These are phyloP conservation scores for Scrobipalpa atriplicella DNA, from an alignment of 2,888 invertebrate species.

Conservation along the genomic window DNA sequence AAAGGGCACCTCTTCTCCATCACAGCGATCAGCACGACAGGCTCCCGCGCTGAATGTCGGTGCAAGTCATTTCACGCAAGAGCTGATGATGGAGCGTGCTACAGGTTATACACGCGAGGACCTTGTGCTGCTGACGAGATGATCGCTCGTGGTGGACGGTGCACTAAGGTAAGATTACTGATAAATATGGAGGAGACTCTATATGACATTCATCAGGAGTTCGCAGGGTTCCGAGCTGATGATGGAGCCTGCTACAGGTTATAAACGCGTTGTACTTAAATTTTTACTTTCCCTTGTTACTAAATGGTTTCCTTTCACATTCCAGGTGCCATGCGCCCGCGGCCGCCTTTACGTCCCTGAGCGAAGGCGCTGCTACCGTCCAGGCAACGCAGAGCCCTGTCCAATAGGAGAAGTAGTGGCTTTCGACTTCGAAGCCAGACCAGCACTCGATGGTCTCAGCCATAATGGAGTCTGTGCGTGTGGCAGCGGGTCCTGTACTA, in stretches of 20 bases:
- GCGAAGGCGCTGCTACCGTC: slow-evolving; percentile 88
- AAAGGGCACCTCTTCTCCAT: slow-evolving; percentile 87
- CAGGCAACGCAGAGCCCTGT: slow-evolving; percentile 91
- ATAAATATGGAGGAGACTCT: too few species aligned
- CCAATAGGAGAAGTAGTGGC: slow-evolving; percentile 87
- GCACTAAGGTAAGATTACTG: slow-evolving; percentile 53
- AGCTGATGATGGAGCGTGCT: slow-evolving; percentile 85
- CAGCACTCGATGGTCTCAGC: slow-evolving; percentile 90
- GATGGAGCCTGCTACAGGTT: too few species aligned
- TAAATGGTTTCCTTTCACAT: neutral
- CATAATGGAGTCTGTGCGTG: slow-evolving; percentile 93
- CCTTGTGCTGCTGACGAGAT: slow-evolving; percentile 88
- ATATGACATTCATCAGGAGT: too few species aligned
- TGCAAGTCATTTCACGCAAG: slow-evolving; percentile 87
- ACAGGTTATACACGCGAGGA: slow-evolving; percentile 90
- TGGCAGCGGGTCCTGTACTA: slow-evolving; percentile 81
- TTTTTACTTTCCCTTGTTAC: neutral
- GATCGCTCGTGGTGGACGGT: slow-evolving; percentile 86
- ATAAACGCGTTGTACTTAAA: too few species aligned
- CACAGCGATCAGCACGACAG: slow-evolving; percentile 70
- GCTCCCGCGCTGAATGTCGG: slow-evolving; percentile 82
- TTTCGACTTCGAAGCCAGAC: slow-evolving; percentile 90
- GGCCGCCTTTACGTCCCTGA: slow-evolving; percentile 90
- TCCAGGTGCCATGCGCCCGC: slow-evolving; percentile 87
- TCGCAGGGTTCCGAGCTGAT: too few species aligned